phyloP scores from a whole-genome alignment of 1,140 invertebrate species.

The Oryctes rhinoceros region DNA sequence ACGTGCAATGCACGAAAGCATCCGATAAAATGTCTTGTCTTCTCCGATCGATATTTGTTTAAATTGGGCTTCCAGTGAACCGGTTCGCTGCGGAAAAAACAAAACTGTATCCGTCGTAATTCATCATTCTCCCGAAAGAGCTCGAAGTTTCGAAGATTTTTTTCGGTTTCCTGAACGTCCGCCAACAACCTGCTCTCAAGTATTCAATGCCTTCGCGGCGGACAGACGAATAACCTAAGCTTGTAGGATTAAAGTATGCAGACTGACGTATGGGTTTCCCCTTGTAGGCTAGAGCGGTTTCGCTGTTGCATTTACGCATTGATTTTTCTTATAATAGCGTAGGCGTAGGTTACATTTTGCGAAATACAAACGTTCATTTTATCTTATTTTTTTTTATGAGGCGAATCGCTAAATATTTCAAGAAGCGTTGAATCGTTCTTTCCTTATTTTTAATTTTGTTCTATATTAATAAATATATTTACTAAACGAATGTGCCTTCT shows the following conservation, averaged over 20 bases:
- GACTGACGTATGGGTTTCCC: not conserved
- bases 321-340: not conserved
- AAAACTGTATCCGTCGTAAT: not conserved
- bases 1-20: not conserved
- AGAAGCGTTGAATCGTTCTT: no score
- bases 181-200: not conserved
- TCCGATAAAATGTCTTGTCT: not conserved
- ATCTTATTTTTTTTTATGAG: no score
- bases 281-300: not conserved
- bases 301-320: not conserved
- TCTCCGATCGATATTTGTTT: not conserved
- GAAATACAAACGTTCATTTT: no score
- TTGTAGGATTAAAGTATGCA: not conserved
- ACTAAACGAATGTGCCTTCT: no score
- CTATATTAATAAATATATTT: no score
- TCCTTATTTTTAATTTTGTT: no score
- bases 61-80: not conserved
- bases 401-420: no score
- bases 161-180: conserved; percentile 1
- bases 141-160: not conserved
- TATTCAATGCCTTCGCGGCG: not conserved
- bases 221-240: not conserved
- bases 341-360: no score
- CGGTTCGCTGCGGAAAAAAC: not conserved
- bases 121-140: no score